Conservation (phyloP, 2,797 vertebrate genomes). For the Setipinna tenuifilis region DNA sequence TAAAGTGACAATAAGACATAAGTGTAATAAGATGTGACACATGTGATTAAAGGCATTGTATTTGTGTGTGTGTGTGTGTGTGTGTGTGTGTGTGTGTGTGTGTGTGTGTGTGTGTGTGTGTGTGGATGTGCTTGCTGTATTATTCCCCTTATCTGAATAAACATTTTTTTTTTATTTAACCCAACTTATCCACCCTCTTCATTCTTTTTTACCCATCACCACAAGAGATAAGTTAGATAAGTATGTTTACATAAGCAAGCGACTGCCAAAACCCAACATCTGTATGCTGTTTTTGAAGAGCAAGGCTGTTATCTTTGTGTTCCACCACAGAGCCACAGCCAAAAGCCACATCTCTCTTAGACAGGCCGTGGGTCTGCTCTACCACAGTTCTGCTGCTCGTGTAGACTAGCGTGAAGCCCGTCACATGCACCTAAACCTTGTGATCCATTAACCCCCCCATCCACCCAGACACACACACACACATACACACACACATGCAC, state of each 20-base stretch:
- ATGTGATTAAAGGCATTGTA: too few relatives aligned
- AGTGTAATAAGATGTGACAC: too few relatives aligned
- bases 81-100: too few relatives aligned
- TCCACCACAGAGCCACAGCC: background rate
- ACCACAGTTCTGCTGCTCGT: background rate
- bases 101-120: too few relatives aligned
- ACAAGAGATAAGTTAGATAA: background rate
- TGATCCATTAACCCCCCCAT: constrained; percentile 1
- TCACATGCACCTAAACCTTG: constrained; percentile 15
- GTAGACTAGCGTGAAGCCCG: background rate
- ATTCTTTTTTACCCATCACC: background rate
- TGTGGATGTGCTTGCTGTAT: too few relatives aligned
- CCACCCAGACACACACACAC: background rate
- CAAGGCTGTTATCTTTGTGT: background rate
- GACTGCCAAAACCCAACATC: background rate
- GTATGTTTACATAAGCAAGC: background rate
- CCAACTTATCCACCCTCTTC: too few relatives aligned
- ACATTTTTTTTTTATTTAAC: too few relatives aligned
- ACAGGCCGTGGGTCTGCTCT: background rate
- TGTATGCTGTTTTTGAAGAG: background rate
- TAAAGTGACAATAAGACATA: too few relatives aligned
- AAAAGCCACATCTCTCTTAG: background rate
- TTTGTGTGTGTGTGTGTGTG: too few relatives aligned
- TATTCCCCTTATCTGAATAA: too few relatives aligned
- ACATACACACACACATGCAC: background rate